These are phyloP conservation scores for Molanna angustata DNA, from an alignment of 2,888 invertebrate species.

Conservation along the genomic window DNA sequence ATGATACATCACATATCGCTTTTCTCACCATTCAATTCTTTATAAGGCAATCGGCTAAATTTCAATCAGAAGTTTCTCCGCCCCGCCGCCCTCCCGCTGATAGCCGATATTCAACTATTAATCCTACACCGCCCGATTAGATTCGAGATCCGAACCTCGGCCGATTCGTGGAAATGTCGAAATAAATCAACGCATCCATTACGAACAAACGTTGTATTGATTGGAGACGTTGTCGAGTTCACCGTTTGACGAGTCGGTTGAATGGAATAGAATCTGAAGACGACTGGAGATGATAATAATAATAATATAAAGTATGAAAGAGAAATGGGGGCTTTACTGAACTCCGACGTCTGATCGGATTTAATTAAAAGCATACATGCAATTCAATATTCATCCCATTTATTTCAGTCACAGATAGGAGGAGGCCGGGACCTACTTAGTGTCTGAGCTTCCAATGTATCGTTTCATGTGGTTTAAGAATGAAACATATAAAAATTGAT, in stretches of 20 bases:
- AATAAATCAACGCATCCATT: no score
- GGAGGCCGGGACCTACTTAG: background rate
- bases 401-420: background rate
- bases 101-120: background rate
- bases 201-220: no score
- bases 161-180: background rate
- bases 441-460: no score
- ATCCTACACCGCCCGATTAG: background rate
- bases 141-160: background rate
- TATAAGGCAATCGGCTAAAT: background rate
- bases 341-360: conserved; percentile 14
- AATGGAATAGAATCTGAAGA: no score
- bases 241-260: no score
- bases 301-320: conserved; percentile 3
- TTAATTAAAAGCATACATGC: conserved; percentile 23
- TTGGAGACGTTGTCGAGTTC: no score
- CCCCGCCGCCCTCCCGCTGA: background rate
- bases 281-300: conserved; percentile 5
- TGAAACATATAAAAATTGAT: no score
- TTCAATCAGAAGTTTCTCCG: background rate
- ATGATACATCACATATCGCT: background rate
- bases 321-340: conserved; percentile 4
- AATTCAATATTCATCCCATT: conserved; percentile 12
- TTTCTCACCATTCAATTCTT: background rate
- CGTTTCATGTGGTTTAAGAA: no score